A percentile compares a stretch with the other conserved stretches of the same genome.
These are phyloP conservation scores for Merodon equestris DNA, from an alignment of 2,888 invertebrate species.

Conservation along the genomic window DNA sequence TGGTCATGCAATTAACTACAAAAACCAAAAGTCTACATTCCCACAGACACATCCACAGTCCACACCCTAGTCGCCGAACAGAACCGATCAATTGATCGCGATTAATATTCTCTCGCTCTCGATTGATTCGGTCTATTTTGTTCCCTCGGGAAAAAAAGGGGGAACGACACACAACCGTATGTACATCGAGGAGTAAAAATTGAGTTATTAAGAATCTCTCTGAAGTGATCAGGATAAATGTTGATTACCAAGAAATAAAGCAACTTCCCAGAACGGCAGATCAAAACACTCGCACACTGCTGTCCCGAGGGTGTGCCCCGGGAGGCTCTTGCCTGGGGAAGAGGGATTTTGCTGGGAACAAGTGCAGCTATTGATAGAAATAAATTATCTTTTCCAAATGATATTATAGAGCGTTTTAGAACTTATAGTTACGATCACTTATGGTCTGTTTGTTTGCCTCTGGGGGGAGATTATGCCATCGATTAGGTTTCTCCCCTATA, in stretches of 20 bases:
- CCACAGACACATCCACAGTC: slow-evolving; percentile 38
- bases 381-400: slow-evolving; percentile 58
- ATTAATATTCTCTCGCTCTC: slow-evolving; percentile 28
- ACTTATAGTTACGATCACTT: slow-evolving; percentile 48
- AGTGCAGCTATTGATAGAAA: slow-evolving; percentile 50
- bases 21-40: background rate
- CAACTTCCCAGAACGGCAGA: slow-evolving; percentile 23
- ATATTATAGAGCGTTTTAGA: slow-evolving; percentile 57
- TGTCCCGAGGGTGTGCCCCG: slow-evolving; percentile 12
- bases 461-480: slow-evolving; percentile 25
- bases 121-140: slow-evolving; percentile 9
- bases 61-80: slow-evolving; percentile 52
- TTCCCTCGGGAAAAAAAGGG: slow-evolving; percentile 50
- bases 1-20: slow-evolving; percentile 62
- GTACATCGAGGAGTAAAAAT: slow-evolving; percentile 21
- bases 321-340: too few relatives aligned
- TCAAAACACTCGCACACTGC: slow-evolving; percentile 1
- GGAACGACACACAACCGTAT: background rate
- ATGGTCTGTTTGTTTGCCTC: slow-evolving; percentile 33
- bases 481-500: background rate
- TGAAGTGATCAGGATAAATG: slow-evolving; percentile 33
- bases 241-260: slow-evolving; percentile 53
- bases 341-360: slow-evolving; percentile 21
- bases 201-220: slow-evolving; percentile 46
- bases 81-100: slow-evolving; percentile 30